Evolutionary conservation across 2,113 vertebrate genomes (phyloP), one percentile per base, ranked within the genome.

Genomic region (Pteruthius melanotis): DNA sequence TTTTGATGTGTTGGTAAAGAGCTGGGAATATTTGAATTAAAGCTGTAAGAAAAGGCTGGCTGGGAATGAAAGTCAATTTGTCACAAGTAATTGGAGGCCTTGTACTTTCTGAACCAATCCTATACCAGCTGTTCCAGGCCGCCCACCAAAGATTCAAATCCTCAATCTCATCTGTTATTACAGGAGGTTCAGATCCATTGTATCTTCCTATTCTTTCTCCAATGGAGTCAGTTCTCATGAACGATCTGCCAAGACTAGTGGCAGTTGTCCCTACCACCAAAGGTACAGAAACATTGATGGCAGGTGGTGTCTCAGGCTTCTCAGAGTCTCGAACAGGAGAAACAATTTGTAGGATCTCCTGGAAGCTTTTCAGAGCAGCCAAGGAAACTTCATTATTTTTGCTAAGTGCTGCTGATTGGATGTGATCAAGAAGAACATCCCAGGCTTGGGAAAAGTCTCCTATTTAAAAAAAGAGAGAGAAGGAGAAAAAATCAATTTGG

Each of bases 301-400:
- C 98, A 66, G 98, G 98, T 15, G 99, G 98, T 50, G 98, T 97
- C 7, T 98, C 98, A 2, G 98, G 98, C 96, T 98, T 99, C 89
- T 99, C 99, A 0, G 97, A 98, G 95, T 99, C 99, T 97, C 98
- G 99, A 52, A 96, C 97, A 6, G 99, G 99, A 8, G 99, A 99
- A 30, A 99, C 99, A 17, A 99, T 99, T 93, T 99, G 99, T 31
- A 99, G 98, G 95, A 99, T 99, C 98, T 99, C 99, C 96, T 99
- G 99, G 90, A 99, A 99, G 97, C 99, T 99, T 97, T 99, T 99
- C 86, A 99, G 98, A 56, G 99, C 99, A 31, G 99, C 99, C 87
- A 99, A 96, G 75, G 99, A 99, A 76, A 99, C 99, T 97, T 99
- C 99, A 47, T 99, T 99, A 97, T 99, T 99, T 98, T 99, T 99